Evolutionary conservation across 2,113 vertebrate genomes (phyloP).

Genomic region (Ciconia stormi): DNA sequence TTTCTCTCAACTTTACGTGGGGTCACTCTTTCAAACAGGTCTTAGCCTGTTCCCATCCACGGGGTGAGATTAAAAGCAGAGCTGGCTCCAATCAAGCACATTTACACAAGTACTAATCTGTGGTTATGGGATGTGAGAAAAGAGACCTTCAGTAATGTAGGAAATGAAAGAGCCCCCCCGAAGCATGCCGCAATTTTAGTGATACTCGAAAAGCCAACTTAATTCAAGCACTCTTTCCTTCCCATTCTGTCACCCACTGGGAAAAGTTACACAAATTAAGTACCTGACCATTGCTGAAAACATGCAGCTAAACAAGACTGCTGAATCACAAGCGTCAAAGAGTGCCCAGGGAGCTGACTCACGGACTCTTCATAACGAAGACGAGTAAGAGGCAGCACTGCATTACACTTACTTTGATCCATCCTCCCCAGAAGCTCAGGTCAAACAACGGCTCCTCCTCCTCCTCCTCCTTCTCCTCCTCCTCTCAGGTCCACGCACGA

Average conservation of each 20-base stretch:
- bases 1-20: fast-evolving
- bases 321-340: fast-evolving
- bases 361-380: fast-evolving
- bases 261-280: background rate
- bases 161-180: background rate
- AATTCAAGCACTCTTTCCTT: background rate
- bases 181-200: background rate
- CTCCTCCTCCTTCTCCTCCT: background rate
- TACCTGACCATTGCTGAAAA: background rate
- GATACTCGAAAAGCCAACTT: background rate
- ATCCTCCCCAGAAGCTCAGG: background rate
- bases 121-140: background rate
- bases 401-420: background rate
- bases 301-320: background rate
- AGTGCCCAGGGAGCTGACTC: background rate
- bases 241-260: background rate
- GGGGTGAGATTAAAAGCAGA: background rate
- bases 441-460: background rate
- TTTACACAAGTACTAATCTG: background rate
- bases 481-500: background rate
- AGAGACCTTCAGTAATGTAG: background rate
- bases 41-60: background rate
- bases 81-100: background rate
- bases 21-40: background rate
- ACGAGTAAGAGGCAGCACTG: background rate